Evolutionary conservation across 2,113 vertebrate genomes (phyloP), one percentile per base, ranked within the genome.

Genomic region (Sinocyclocheilus grahami): DNA sequence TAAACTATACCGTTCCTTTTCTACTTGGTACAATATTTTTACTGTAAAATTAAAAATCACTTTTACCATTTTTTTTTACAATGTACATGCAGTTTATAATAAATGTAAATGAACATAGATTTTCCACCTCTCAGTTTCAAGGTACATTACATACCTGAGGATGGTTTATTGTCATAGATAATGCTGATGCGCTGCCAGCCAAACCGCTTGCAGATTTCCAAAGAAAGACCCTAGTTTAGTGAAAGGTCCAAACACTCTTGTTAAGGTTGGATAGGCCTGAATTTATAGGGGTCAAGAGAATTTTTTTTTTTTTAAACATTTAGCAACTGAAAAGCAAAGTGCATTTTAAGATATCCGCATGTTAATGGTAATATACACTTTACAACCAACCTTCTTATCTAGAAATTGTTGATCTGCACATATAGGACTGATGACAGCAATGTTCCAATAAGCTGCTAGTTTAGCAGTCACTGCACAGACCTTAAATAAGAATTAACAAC

Each of bases 371-470:
- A 8, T 12, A 42, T 62, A 13, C 16, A 3, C 14, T 58, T 20
- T 18, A 37, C 27, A 24, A 62, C 74, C 39, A 8, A 90, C 88
- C 90, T 85, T 88, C 88, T 90, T 90, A n/a, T 90, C 86, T 30
- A 90, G 87, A 67, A 90, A 86, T 58, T 90, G 86, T 55, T 90
- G 89, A 72, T 90, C 87, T 83, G 89, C 89, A 84, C 88, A 91
- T 51, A 89, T 77, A 9, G 89, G 88, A 62, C 87, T 91, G 86
- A 92, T 77, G 33, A 92, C 88, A 58, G 91, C 86, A 10, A 91
- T 90, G 86, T 90, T 92, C 91, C 91, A 92, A 72, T 86, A 89
- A n/a, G 89, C 86, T 48, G 91, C 91, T 30, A 91, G 87, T 78
- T 89, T 90, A 37, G 87, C 89, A n/a, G 75, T 84, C 20, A 89